These are phyloP conservation scores for Invenusta paracnida DNA, from an alignment of 2,888 invertebrate genomes.

Conservation along the genomic window DNA sequence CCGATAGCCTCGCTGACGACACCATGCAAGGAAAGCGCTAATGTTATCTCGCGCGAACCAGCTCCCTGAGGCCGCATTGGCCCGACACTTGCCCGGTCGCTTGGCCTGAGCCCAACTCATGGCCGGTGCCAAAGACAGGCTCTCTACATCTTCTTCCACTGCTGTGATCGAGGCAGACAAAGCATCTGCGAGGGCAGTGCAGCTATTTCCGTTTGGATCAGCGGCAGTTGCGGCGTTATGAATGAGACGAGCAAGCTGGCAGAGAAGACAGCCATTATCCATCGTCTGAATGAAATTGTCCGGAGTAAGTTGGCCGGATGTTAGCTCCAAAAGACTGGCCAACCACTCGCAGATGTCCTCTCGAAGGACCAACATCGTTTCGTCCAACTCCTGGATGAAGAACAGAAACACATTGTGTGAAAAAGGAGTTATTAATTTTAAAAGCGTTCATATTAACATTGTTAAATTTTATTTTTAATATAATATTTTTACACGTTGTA, in stretches of 20 bases:
- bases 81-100: slow-evolving; percentile 66
- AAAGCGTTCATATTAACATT: too few species aligned
- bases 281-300: background rate
- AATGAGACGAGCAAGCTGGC: background rate
- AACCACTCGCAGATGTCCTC: slow-evolving; percentile 35
- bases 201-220: too few species aligned
- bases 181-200: too few species aligned
- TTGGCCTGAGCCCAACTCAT: background rate
- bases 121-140: background rate
- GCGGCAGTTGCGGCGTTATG: background rate
- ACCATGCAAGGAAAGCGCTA: slow-evolving; percentile 33
- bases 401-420: too few species aligned
- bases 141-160: background rate
- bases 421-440: too few species aligned
- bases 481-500: too few species aligned
- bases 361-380: slow-evolving; percentile 4
- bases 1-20: background rate
- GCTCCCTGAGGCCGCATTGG: slow-evolving; percentile 68
- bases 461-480: too few species aligned
- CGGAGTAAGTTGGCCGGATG: background rate
- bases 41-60: background rate
- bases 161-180: too few species aligned
- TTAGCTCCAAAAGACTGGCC: background rate
- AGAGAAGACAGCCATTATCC: background rate
- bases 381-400: slow-evolving; percentile 28